Base-by-base conservation (phyloP, 2,113 vertebrate genomes). In the Pardalotus punctatus region DNA sequence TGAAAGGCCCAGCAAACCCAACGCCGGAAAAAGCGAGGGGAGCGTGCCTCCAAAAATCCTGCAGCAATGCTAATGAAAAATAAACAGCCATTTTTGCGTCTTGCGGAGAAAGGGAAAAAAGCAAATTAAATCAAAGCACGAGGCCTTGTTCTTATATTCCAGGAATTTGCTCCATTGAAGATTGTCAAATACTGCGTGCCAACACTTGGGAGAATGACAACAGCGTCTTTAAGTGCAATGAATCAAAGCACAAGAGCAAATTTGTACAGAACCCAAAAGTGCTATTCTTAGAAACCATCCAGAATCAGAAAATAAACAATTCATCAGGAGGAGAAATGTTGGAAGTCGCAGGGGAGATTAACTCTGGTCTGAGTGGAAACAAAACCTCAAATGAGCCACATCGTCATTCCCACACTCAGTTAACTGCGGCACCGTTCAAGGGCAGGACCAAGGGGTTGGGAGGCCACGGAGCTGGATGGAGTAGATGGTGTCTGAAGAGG, bases 251-350 rank as follows among this genome's bases (percentile, higher is more conserved):
- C 27, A 13, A 70, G 78, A 82, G 70, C 71, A 56, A 88, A 77
- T 67, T 81, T 84, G 84, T 72, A 33, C 86, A 76, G 94, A 93
- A 47, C 65, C 84, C 47, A 48, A 35, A 90, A 80, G 35, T 57
- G 81, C 93, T 95, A 80, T 94, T 96, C 90, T 93, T 93, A 97
- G 95, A 96, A 96, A 93, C 72, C 58, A 35, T 72, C 85, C 80
- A 81, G 62, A 96, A 86, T 90, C 13, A 57, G 82, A 93, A 92
- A 97, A 94, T 83, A 94, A 97, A 93, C 95, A 97, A 81, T 72
- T 86, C 76, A 62, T 93, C 69, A 58, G 77, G 57, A 93, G 78
- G 74, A 94, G 81, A 91, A 91, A 90, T 71, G 69, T 27, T 91
- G 65, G 6, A 71, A 95, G 76, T 88, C 57, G 0, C 79, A 53